Conservation (phyloP, 1,140 invertebrate genomes). For the Oryctes rhinoceros region DNA sequence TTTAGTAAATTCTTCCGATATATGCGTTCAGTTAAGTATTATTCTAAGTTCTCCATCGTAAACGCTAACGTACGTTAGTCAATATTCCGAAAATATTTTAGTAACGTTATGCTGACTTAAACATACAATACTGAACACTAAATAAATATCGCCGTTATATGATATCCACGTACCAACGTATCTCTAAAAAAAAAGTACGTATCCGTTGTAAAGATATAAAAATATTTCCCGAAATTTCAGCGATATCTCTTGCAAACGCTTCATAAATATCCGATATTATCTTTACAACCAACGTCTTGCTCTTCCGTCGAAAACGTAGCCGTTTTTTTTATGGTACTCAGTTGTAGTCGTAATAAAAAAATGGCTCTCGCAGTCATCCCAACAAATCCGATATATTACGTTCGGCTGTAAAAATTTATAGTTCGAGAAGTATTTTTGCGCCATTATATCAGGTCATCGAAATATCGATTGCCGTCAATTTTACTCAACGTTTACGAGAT, state of each 20-base stretch:
- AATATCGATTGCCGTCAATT: constrained; percentile 21
- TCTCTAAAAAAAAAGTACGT: neutral
- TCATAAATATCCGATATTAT: constrained; percentile 24
- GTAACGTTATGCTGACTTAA: too few relatives aligned
- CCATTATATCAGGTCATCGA: neutral
- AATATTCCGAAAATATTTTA: too few relatives aligned
- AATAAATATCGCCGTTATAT: too few relatives aligned
- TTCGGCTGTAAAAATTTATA: constrained; percentile 21
- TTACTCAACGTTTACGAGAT: constrained; percentile 12
- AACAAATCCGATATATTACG: constrained; percentile 7
- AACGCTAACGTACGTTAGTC: too few relatives aligned
- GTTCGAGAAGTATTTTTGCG: constrained; percentile 27
- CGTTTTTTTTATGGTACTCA: constrained; percentile 25
- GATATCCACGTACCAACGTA: too few relatives aligned
- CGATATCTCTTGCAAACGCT: constrained; percentile 21
- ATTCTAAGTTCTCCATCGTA: too few relatives aligned
- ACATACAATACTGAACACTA: too few relatives aligned
- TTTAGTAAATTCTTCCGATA: too few relatives aligned
- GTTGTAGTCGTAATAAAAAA: constrained; percentile 31
- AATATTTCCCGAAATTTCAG: neutral
- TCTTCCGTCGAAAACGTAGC: neutral
- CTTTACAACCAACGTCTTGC: constrained; percentile 24
- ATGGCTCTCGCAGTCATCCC: constrained; percentile 27
- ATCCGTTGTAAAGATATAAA: constrained; percentile 15
- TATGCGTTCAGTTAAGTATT: too few relatives aligned